Percentiles rank a stretch among this genome's conserved stretches.
Conservation (phyloP, 2,888 invertebrate genomes). For the Apotomis capreana region DNA sequence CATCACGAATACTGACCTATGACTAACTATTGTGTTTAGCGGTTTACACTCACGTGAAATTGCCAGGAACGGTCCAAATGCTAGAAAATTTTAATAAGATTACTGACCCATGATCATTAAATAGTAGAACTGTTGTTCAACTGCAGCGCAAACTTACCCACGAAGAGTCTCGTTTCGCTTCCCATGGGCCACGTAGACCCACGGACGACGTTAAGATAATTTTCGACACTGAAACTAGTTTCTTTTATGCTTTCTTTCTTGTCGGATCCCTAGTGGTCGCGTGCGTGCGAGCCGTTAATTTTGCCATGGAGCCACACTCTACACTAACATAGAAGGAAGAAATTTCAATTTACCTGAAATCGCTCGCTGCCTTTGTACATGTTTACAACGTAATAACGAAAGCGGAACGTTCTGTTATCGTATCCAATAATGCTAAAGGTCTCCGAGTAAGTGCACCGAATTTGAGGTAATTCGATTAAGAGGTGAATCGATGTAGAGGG, state of each 20-base stretch:
- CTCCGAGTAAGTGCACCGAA: conserved; percentile 32
- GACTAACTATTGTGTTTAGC: no score
- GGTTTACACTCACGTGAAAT: no score
- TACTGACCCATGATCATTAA: no score
- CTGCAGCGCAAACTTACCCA: background rate
- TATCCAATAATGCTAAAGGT: conserved; percentile 40
- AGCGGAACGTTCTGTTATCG: conserved; percentile 51
- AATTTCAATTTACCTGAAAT: conserved; percentile 73
- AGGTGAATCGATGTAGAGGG: conserved; percentile 16
- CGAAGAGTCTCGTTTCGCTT: background rate
- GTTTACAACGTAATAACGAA: conserved; percentile 55
- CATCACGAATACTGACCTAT: no score
- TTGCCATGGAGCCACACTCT: conserved; percentile 39
- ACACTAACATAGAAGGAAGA: conserved; percentile 63
- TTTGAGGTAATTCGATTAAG: conserved; percentile 35
- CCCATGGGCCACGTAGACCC: background rate
- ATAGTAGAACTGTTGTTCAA: background rate
- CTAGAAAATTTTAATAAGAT: no score
- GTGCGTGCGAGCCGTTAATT: conserved; percentile 35
- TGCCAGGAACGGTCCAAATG: no score
- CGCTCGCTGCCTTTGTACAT: conserved; percentile 52
- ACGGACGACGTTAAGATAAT: background rate
- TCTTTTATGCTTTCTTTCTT: conserved; percentile 21
- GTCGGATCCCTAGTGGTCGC: conserved; percentile 30
- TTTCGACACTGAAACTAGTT: conserved; percentile 16